Base-by-base conservation (phyloP, 2,113 vertebrate genomes). In the Hassar affinis region DNA sequence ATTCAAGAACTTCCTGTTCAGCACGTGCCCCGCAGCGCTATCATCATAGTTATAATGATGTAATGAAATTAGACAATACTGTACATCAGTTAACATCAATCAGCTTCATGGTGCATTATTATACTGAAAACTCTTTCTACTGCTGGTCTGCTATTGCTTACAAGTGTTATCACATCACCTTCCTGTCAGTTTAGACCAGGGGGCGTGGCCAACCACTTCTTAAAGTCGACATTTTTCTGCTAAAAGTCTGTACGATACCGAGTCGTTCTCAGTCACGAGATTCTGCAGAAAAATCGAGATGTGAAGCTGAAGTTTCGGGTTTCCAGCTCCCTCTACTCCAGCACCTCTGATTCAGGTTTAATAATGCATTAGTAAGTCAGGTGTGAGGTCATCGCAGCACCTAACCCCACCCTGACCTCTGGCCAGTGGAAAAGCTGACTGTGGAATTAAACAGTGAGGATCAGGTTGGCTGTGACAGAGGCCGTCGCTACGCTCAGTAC, bases 221-320 rank as follows among this genome's bases (percentile, higher is more conserved):
- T 14, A 61, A 11, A n/a, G n/a, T 22, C n/a, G n/a, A 59, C n/a
- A 61, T 10, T 61, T n/a, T 27, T n/a, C n/a, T n/a, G n/a, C n/a
- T n/a, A n/a, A n/a, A n/a, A n/a, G n/a, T n/a, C n/a, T n/a, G n/a
- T n/a, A n/a, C n/a, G n/a, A 42, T 42, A 6, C 38, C 38, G 38
- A 42, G 38, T 42, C 38, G 38, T 42, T 42, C 2, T 42, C 38
- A n/a, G 38, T 42, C 38, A 42, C 38, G 38, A 42, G 38, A 6
- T 42, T 42, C n/a, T n/a, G n/a, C n/a, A n/a, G n/a, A n/a, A n/a
- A n/a, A n/a, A n/a, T n/a, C n/a, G n/a, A 78, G 1, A 42, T 35
- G 8, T 78, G 75, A 78, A 27, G 33, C 77, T 27, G 35, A 78
- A 78, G 76, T 20, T 15, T 33, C 25, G 54, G n/a, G 80, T 82